Conservation (phyloP, 2,888 invertebrate genomes). For the Eristalis arbustorum region DNA sequence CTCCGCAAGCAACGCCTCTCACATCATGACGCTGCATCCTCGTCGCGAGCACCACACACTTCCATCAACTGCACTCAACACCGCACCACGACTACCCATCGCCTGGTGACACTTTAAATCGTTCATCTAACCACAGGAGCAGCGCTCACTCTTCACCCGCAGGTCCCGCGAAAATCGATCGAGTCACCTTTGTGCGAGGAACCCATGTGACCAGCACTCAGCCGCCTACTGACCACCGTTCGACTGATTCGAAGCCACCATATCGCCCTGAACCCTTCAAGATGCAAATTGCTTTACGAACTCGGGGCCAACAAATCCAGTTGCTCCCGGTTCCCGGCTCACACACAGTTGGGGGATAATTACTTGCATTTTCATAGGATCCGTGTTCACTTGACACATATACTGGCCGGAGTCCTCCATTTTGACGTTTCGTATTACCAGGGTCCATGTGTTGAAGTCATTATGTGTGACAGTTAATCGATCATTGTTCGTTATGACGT, state of each 20-base stretch:
- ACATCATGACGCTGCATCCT: background rate
- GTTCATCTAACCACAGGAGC: background rate
- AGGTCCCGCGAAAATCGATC: conserved; percentile 36
- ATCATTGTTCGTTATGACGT: conserved; percentile 95
- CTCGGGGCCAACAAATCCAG: background rate
- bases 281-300: conserved; percentile 47
- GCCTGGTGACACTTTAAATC: conserved; percentile 70
- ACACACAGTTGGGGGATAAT: conserved; percentile 73
- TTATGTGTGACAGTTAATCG: conserved; percentile 94
- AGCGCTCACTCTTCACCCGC: background rate
- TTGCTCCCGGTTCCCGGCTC: background rate
- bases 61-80: background rate
- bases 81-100: background rate
- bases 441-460: conserved; percentile 96
- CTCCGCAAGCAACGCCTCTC: background rate
- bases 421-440: conserved; percentile 91
- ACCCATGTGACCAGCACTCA: conserved; percentile 9
- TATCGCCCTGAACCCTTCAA: conserved; percentile 5
- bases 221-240: background rate
- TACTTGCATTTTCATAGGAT: conserved; percentile 97
- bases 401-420: conserved; percentile 94
- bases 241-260: background rate
- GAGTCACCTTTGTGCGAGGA: conserved; percentile 41
- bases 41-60: background rate
- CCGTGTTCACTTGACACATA: conserved; percentile 97